A percentile compares a stretch with the other conserved stretches of the same genome.
Conservation (phyloP, 2,113 vertebrate species). For the Physeter macrocephalus region DNA sequence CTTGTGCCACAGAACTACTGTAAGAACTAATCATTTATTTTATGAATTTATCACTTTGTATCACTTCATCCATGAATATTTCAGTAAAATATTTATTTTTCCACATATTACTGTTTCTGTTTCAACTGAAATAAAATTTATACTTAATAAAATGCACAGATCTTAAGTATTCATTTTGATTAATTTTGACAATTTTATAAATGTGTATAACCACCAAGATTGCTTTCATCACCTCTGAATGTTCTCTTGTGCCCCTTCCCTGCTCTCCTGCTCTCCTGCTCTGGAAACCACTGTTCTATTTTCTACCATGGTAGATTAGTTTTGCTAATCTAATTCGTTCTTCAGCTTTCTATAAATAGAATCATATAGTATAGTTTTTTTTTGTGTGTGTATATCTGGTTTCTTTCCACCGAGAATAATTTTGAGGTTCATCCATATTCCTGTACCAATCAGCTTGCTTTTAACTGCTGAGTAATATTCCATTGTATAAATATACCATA, state of each 20-base stretch:
- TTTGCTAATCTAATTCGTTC: neutral
- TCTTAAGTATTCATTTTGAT: neutral
- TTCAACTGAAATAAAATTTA: neutral
- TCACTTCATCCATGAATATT: neutral
- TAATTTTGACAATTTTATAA: slow-evolving; percentile 7
- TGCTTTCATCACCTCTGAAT: neutral
- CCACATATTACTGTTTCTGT: neutral
- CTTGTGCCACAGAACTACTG: slow-evolving; percentile 94
- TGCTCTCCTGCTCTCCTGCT: neutral
- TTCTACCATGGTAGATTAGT: neutral
- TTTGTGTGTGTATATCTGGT: neutral
- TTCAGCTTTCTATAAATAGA: neutral
- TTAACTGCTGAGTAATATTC: neutral
- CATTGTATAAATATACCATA: neutral
- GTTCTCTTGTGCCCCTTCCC: neutral
- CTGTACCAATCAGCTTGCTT: neutral
- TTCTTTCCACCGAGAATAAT: neutral
- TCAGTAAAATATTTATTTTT: neutral
- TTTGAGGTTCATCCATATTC: neutral
- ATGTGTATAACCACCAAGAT: neutral
- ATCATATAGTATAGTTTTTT: neutral
- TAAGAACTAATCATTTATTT: slow-evolving; percentile 78
- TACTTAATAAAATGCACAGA: neutral
- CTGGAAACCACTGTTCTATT: neutral
- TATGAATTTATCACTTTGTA: neutral